Base-by-base conservation (phyloP, 1,140 invertebrate species). In the Maniola jurtina region DNA sequence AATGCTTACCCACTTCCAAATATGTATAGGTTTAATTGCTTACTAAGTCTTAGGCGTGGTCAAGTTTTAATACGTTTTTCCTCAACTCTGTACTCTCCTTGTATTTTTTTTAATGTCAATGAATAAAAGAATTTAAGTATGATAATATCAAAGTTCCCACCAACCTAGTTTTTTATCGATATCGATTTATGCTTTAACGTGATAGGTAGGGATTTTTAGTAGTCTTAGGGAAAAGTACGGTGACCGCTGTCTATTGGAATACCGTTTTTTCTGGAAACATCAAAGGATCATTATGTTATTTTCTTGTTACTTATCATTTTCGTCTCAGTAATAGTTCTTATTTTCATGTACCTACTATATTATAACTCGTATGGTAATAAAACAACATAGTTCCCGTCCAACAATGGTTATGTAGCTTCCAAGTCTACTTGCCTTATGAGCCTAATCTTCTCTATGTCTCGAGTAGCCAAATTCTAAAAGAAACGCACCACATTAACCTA, bases 401-500 rank as follows among this genome's bases (percentile, higher is more conserved):
- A 25, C 25, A 25, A 4, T 25, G 4, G 25, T 25, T 25, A 25
- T 25, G 4, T 25, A 25, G 25, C 25, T 2, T 25, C 25, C 4
- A 25, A n/a, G n/a, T n/a, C n/a, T n/a, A n/a, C n/a, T 25, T 25
- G 4, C 25, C 25, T 25, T 25, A 25, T 25, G 4, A 25, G 4
- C 25, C 25, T 25, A 25, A 25, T 25, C 25, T 25, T 25, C 4
- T 25, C 25, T 2, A 25, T 25, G 1, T 25, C 25, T 2, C 25
- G 25, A 2, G 6, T 45, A 64, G 60, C 65, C 52, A 71, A 71
- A 70, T 61, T 55, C 64, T 34, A 61, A 61, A 61, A 64, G 60
- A 61, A 61, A 61, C 62, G 55, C 64, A 60, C 75, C 61, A 75
- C 81, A 83, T 75, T 84, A 81, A 83, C 81, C 81, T 61, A 84